Conservation (phyloP, 2,113 vertebrate species). For the Hippocampus comes region DNA sequence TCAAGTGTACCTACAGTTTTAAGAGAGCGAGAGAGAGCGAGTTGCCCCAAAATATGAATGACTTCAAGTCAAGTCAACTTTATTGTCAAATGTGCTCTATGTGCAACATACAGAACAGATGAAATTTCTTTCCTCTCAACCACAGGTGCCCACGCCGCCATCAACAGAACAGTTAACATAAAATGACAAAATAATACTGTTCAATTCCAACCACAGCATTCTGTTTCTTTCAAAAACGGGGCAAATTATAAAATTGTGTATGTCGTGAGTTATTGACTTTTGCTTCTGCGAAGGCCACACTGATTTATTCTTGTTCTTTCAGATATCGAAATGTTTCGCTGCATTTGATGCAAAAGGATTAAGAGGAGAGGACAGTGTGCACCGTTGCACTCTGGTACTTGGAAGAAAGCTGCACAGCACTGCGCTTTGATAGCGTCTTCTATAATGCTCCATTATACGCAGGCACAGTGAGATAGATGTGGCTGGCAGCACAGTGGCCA, state of each 20-base stretch:
- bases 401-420: slow-evolving; percentile 29
- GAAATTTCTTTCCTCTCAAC: no score
- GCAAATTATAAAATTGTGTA: slow-evolving; percentile 17
- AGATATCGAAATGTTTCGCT: slow-evolving; percentile 16
- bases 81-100: no score
- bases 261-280: slow-evolving; percentile 36
- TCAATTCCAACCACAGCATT: slow-evolving; percentile 12
- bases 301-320: slow-evolving; percentile 18
- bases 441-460: slow-evolving; percentile 43
- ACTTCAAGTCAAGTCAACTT: no score
- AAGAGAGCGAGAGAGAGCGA: no score
- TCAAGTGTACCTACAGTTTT: no score
- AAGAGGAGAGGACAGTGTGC: slow-evolving; percentile 22
- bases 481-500: slow-evolving; percentile 18
- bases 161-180: no score
- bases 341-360: background rate
- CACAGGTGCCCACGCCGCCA: no score
- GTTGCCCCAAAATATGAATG: no score
- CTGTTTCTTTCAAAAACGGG: slow-evolving; percentile 20
- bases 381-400: slow-evolving; percentile 29
- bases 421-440: slow-evolving; percentile 42
- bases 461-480: slow-evolving; percentile 18
- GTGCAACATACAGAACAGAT: no score
- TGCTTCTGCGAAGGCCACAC: slow-evolving; percentile 4
- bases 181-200: background rate